Evolutionary conservation across 1,140 invertebrate genomes (phyloP).

Genomic region (Pogonomyrmex barbatus): DNA sequence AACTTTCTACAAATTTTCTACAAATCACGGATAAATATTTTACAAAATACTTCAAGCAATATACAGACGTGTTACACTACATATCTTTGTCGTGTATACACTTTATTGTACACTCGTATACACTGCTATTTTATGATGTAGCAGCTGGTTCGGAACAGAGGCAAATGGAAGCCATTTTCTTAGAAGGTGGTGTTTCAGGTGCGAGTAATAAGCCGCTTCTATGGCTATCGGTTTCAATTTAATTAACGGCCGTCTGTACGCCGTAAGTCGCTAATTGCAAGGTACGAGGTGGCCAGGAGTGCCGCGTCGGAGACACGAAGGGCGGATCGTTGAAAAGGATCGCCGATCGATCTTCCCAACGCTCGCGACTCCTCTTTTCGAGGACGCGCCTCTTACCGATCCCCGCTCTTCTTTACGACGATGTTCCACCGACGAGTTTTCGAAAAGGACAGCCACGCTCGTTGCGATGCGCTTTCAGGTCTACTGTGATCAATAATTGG

Average conservation of each 20-base stretch:
- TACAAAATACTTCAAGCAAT: background rate
- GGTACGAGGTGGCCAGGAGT: conserved; percentile 70
- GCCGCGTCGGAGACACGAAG: conserved; percentile 65
- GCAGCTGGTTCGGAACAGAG: background rate
- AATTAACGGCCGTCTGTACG: conserved; percentile 81
- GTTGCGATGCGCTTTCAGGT: background rate
- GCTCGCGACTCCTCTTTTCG: conserved; percentile 72
- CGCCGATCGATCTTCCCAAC: conserved; percentile 75
- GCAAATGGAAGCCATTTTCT: conserved; percentile 32
- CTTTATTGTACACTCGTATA: conserved; percentile 19
- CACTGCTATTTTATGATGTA: background rate
- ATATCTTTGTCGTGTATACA: background rate
- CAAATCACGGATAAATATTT: background rate
- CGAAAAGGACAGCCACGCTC: conserved; percentile 32
- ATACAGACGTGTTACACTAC: background rate
- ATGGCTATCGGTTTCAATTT: conserved; percentile 81
- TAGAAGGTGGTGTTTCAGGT: conserved; percentile 66
- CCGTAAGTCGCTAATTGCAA: conserved; percentile 83
- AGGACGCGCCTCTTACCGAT: conserved; percentile 20
- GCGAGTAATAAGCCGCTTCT: conserved; percentile 77
- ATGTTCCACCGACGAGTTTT: conserved; percentile 28
- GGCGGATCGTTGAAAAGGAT: conserved; percentile 72
- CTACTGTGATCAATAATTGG: conserved; percentile 48
- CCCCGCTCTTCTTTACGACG: conserved; percentile 29
- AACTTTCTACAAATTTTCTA: background rate